Evolutionary conservation across 2,113 vertebrate species (phyloP), one percentile per base, ranked within the genome.

Genomic region (Fulica atra): DNA sequence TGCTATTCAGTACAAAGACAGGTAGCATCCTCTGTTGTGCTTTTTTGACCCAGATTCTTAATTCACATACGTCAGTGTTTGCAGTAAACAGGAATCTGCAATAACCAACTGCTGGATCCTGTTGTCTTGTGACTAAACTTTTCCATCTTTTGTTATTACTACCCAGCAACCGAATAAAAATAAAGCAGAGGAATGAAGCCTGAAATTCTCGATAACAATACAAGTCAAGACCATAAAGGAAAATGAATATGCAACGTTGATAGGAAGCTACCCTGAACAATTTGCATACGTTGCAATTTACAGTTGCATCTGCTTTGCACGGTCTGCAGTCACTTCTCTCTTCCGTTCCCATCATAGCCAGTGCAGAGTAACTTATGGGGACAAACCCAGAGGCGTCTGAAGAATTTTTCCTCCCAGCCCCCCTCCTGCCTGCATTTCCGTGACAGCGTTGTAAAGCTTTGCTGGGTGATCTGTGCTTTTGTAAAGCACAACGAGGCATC

Each of bases 11-110:
- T 84, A 82, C 64, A 95, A 81, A 92, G 84, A 79, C n/a, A 95
- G 95, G 95, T 97, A 96, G 33, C 71, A 84, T 90, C 60, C 76
- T 96, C 56, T 80, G 26, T 73, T 88, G 80, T 64, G 92, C 35
- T 89, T 92, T 88, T 92, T 57, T 91, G 83, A 96, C 88, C 92
- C 53, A 93, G 88, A 85, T 95, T 96, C 88, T 73, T 69, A 61
- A 69, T 64, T 81, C 48, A 4, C 53, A 21, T 86, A 48, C 5
- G 0, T 93, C 77, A 65, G 28, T 86, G 83, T 88, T 91, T 89
- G 40, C 63, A 71, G 65, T 91, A 92, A 96, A 89, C 77, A 94
- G 66, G 50, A 79, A 46, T 93, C 54, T 87, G 40, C 31, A 81
- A 17, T 76, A 90, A 79, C 26, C 25, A 65, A 86, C 69, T 68